A percentile compares a stretch with the other conserved stretches of the same genome.
Conservation (phyloP, 1,140 invertebrate species). For the Ctenoplectra terminalis region DNA sequence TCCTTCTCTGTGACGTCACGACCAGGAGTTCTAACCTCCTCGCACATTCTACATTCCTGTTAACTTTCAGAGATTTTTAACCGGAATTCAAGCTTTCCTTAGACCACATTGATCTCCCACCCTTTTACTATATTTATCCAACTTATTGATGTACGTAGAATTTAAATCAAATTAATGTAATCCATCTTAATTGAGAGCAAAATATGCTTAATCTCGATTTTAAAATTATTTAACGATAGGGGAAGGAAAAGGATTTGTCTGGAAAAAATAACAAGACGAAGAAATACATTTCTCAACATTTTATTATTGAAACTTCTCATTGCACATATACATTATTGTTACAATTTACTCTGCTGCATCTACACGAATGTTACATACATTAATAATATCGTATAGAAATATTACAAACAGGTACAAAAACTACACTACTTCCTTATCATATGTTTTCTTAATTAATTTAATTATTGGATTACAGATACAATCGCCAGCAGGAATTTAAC, state of each 20-base stretch:
- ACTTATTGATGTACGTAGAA: too few species aligned
- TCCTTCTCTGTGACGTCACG: too few species aligned
- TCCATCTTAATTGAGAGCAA: too few species aligned
- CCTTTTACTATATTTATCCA: too few species aligned
- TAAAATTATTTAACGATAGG: not conserved
- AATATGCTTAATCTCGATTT: not conserved
- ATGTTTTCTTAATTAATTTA: slow-evolving; percentile 22
- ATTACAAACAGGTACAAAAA: slow-evolving; percentile 80
- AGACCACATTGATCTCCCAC: too few species aligned
- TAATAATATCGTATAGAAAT: slow-evolving; percentile 73
- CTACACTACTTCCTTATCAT: slow-evolving; percentile 71
- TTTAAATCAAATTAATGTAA: too few species aligned
- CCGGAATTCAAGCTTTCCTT: too few species aligned
- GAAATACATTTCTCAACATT: slow-evolving; percentile 55
- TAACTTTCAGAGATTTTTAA: too few species aligned
- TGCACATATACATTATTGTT: slow-evolving; percentile 76
- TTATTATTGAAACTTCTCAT: slow-evolving; percentile 77
- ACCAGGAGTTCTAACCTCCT: too few species aligned
- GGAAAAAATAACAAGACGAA: not conserved
- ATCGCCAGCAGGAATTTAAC: slow-evolving; percentile 12
- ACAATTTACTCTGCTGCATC: slow-evolving; percentile 71
- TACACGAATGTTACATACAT: slow-evolving; percentile 68
- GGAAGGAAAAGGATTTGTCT: not conserved
- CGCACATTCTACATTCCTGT: too few species aligned
- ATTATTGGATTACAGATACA: slow-evolving; percentile 17